Evolutionary conservation across 2,888 invertebrate genomes (phyloP).

Genomic region (Pharmacophagus antenor): DNA sequence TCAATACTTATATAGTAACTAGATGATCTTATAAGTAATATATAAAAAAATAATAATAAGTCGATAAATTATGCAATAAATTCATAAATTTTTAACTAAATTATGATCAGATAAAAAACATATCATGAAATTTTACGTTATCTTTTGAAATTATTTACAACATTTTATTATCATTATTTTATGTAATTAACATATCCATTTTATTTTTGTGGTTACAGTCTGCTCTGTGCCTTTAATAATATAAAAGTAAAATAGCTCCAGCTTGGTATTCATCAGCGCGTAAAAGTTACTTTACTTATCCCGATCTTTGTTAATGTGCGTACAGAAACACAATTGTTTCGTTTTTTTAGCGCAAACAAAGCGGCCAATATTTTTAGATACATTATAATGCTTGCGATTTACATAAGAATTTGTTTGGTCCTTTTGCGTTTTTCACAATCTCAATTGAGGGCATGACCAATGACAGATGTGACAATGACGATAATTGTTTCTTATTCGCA

Average conservation of each 20-base stretch:
- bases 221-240: neutral
- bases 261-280: conserved; percentile 1
- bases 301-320: conserved; percentile 11
- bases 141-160: neutral
- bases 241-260: neutral
- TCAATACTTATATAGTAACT: too few relatives aligned
- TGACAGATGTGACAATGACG: too few relatives aligned
- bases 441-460: too few relatives aligned
- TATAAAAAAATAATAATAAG: too few relatives aligned
- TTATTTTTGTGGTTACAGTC: neutral
- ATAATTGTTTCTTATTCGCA: too few relatives aligned
- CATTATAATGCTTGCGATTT: neutral
- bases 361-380: neutral
- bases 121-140: too few relatives aligned
- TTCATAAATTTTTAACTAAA: too few relatives aligned
- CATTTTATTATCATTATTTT: neutral
- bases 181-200: neutral
- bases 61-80: too few relatives aligned
- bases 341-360: conserved; percentile 10
- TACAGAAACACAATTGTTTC: conserved; percentile 19
- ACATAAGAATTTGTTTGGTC: too few relatives aligned
- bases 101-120: too few relatives aligned
- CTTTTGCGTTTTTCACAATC: too few relatives aligned
- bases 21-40: too few relatives aligned
- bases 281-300: conserved; percentile 4